Percentiles rank a stretch among this genome's conserved stretches.
Evolutionary conservation across 2,113 vertebrate species (phyloP).

Genomic region (Colossoma macropomum): DNA sequence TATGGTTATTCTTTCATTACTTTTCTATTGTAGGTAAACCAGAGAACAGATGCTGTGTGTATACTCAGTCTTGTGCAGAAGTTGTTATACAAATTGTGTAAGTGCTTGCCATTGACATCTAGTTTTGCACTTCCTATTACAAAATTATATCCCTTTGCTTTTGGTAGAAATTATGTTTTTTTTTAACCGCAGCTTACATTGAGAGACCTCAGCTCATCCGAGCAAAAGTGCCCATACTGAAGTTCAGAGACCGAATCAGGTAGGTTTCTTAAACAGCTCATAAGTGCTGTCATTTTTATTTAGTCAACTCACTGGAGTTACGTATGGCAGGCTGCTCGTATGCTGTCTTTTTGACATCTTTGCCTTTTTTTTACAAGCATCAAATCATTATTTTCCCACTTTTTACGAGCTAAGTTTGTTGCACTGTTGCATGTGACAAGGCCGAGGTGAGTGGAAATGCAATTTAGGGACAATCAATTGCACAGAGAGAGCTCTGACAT

Average conservation of each 20-base stretch:
- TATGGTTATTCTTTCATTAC: not conserved
- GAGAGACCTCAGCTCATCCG: constrained; percentile 89
- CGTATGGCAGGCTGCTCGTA: not conserved
- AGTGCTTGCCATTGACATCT: constrained; percentile 69
- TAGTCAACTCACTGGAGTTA: not conserved
- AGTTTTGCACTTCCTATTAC: not conserved
- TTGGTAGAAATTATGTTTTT: not conserved
- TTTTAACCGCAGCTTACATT: constrained; percentile 80
- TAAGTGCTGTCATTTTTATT: not conserved
- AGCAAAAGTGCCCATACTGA: constrained; percentile 96
- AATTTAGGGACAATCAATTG: not conserved
- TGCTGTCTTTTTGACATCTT: not conserved
- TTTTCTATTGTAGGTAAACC: constrained; percentile 68
- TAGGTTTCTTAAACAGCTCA: constrained; percentile 66
- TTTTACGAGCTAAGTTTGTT: too few relatives aligned
- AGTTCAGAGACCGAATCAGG: constrained; percentile 95
- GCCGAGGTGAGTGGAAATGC: not conserved
- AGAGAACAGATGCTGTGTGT: constrained; percentile 83
- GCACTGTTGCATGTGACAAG: too few relatives aligned
- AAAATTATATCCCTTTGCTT: not conserved
- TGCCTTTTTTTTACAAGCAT: not conserved
- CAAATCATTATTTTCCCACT: not conserved
- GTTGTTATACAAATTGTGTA: constrained; percentile 88
- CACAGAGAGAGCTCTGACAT: not conserved
- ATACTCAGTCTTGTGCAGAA: constrained; percentile 86